Evolutionary conservation across 1,140 invertebrate genomes (phyloP), one percentile per base, ranked within the genome.

Genomic region (Lordiphosa mommai): DNA sequence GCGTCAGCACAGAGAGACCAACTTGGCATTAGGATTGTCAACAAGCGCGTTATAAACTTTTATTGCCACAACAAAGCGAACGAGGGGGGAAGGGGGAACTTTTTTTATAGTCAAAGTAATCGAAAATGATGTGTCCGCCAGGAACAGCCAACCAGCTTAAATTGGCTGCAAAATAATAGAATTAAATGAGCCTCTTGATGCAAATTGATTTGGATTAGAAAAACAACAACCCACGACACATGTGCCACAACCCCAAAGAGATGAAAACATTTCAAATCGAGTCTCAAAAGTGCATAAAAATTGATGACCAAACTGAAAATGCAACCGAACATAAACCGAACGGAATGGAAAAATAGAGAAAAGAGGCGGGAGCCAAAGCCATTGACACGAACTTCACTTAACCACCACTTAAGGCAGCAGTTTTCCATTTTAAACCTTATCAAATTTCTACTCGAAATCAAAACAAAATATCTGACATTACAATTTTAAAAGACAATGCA

Each of bases 181-280:
- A 86, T 86, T 60, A 82, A 86, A 86, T 86, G 82, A 86, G 76
- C 60, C 82, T 77, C 82, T 86, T 77, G 82, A 77, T 86, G 76
- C 69, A 86, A 86, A 86, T 86, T 86, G 82, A 86, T 86, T 86
- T 86, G 82, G 82, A 86, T 86, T 86, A 77, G 76, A 86, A 77
- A 68, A 63, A 67, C 55, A 52, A 52, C 38, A 30, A 53, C 16
- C 33, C 60, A 60, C 34, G 20, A 48, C 43, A 32, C 23, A 41
- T 23, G 20, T 6, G 20, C 20, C 9, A 33, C 32, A 33, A 46
- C 33, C 37, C 38, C 20, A 33, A 6, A 29, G 14, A 44, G 38
- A 12, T 38, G 7, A 10, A 32, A 9, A 5, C 36, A 20, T 65
- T 70, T 16, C 50, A 7, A 60, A 47, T 38, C 66, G 60, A 47